Evolutionary conservation across 2,888 invertebrate genomes (phyloP).

Genomic region (Callyntrura sp.): DNA sequence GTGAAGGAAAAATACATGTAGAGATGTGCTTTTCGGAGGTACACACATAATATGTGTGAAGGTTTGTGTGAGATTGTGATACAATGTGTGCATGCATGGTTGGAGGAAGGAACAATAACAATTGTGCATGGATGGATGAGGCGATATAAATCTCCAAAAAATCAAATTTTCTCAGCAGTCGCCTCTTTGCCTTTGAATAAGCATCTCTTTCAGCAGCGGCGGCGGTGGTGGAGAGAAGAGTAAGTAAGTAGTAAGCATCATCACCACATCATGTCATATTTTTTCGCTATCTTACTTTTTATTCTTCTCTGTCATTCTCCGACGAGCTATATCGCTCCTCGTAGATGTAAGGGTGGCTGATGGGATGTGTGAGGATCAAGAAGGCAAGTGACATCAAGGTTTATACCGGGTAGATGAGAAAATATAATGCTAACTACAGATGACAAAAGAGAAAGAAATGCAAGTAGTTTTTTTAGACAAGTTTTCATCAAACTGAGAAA

Average conservation of each 20-base stretch:
- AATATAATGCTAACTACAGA: background rate
- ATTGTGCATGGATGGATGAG: slow-evolving; percentile 51
- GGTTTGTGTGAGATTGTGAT: background rate
- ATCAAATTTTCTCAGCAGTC: slow-evolving; percentile 70
- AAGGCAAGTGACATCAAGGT: background rate
- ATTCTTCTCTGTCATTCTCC: background rate
- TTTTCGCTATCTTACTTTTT: slow-evolving; percentile 1
- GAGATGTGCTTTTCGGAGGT: background rate
- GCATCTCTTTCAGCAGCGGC: background rate
- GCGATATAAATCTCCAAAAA: slow-evolving; percentile 62
- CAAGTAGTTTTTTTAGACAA: background rate
- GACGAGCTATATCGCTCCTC: background rate
- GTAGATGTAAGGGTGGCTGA: too few relatives aligned
- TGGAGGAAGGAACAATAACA: background rate
- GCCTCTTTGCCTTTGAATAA: slow-evolving; percentile 49
- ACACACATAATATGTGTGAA: background rate
- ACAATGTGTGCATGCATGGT: background rate
- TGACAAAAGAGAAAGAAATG: background rate
- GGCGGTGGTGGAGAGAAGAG: too few relatives aligned
- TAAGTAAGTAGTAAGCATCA: background rate
- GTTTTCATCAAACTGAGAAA: too few relatives aligned
- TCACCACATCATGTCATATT: slow-evolving; percentile 6
- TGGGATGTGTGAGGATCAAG: too few relatives aligned
- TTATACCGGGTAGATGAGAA: background rate
- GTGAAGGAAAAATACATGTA: slow-evolving; percentile 26